Conservation (phyloP, 2,888 invertebrate genomes). For the Minunthozetes semirufus region DNA sequence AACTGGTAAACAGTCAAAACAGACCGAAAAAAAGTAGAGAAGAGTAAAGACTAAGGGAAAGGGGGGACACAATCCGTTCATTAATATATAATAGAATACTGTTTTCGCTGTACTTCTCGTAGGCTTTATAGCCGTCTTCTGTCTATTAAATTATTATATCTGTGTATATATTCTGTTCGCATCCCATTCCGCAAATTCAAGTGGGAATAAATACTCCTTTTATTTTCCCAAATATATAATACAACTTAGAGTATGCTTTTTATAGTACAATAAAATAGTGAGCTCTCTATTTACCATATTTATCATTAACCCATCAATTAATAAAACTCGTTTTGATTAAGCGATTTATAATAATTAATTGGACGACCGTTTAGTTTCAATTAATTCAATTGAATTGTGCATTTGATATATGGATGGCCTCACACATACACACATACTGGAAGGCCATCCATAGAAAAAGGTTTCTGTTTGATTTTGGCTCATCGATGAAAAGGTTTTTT, state of each 20-base stretch:
- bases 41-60: neutral
- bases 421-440: too few species aligned
- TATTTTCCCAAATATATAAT: constrained; percentile 26
- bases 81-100: constrained; percentile 31
- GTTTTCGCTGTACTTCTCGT: constrained; percentile 21
- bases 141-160: constrained; percentile 30
- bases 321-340: constrained; percentile 21
- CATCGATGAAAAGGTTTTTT: neutral
- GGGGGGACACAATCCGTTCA: constrained; percentile 19
- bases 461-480: constrained; percentile 29
- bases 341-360: constrained; percentile 18
- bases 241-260: constrained; percentile 30
- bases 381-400: constrained; percentile 10
- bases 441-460: neutral
- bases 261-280: constrained; percentile 32
- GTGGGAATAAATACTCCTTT: constrained; percentile 29
- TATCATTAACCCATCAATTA: constrained; percentile 29
- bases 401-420: constrained; percentile 3
- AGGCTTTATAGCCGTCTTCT: constrained; percentile 27
- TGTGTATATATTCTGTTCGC: constrained; percentile 18
- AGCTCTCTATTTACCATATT: constrained; percentile 28
- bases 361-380: constrained; percentile 23
- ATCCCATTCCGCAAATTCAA: constrained; percentile 31
- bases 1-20: constrained; percentile 7
- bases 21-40: neutral